Percentiles rank a stretch among this genome's conserved stretches.
Conservation (phyloP, 2,888 invertebrate species). For the Nymphalis polychloros region DNA sequence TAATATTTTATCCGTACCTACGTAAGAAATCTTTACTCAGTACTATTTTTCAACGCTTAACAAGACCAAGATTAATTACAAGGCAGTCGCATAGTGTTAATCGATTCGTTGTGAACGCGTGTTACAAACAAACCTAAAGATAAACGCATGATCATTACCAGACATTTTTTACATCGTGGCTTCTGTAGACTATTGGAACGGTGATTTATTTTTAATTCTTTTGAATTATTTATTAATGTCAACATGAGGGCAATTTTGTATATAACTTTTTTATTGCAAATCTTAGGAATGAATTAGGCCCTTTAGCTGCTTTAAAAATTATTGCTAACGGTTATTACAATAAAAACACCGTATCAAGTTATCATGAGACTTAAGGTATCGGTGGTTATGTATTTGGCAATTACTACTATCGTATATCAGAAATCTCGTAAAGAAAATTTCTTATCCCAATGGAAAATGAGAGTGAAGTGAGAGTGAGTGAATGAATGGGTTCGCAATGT, state of each 20-base stretch:
- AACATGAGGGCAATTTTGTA: background rate
- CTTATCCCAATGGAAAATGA: no score
- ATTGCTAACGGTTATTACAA: no score
- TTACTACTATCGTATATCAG: no score
- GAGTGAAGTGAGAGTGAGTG: no score
- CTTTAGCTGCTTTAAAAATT: no score
- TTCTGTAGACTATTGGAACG: slow-evolving; percentile 19
- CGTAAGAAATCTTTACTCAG: slow-evolving; percentile 13
- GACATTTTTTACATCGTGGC: slow-evolving; percentile 25
- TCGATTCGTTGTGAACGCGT: slow-evolving; percentile 30
- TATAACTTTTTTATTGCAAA: background rate
- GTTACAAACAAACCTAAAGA: slow-evolving; percentile 25
- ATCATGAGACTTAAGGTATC: no score
- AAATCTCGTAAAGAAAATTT: no score
- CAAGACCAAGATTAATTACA: slow-evolving; percentile 36
- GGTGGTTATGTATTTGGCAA: no score
- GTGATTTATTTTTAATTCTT: slow-evolving; percentile 19
- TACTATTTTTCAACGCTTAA: slow-evolving; percentile 31
- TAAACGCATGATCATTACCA: slow-evolving; percentile 20
- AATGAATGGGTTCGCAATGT: no score
- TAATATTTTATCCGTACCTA: slow-evolving; percentile 22
- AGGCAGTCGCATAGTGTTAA: slow-evolving; percentile 31
- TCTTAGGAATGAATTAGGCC: no score
- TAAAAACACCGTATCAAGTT: no score
- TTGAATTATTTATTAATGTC: background rate